phyloP scores from a whole-genome alignment of 2,797 vertebrate genomes.

The Potorous gilbertii region DNA sequence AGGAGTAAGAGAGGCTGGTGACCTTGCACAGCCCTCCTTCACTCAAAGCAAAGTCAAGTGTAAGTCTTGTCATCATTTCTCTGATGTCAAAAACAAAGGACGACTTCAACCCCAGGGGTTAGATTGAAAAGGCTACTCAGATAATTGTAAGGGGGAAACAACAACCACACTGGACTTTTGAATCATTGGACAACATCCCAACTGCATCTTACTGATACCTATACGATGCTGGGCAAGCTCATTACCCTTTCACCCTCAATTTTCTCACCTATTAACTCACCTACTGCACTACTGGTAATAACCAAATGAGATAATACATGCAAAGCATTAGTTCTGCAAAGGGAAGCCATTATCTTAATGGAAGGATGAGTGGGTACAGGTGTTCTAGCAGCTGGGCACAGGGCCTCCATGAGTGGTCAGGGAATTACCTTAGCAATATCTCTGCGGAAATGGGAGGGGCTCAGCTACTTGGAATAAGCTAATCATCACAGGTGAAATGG shows the following conservation, averaged over 20 bases:
- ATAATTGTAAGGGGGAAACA: neutral
- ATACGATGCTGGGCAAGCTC: neutral
- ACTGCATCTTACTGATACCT: neutral
- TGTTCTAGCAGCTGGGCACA: neutral
- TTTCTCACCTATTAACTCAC: neutral
- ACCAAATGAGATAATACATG: neutral
- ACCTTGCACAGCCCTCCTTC: too few relatives aligned
- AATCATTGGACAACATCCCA: neutral
- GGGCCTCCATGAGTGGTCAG: neutral
- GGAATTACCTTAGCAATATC: neutral
- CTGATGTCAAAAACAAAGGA: too few relatives aligned
- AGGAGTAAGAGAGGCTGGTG: too few relatives aligned
- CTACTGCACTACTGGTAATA: neutral
- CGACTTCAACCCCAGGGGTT: neutral
- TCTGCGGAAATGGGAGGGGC: neutral
- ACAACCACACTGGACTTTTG: neutral
- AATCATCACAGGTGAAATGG: neutral
- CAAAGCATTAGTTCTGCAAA: neutral
- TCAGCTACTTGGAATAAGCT: neutral
- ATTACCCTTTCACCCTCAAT: neutral
- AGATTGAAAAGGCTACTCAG: neutral
- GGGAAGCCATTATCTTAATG: neutral
- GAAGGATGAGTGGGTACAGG: neutral
- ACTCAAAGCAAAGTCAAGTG: too few relatives aligned
- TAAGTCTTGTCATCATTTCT: too few relatives aligned